Evolutionary conservation across 2,797 vertebrate species (phyloP).

Genomic region (Tadarida brasiliensis): DNA sequence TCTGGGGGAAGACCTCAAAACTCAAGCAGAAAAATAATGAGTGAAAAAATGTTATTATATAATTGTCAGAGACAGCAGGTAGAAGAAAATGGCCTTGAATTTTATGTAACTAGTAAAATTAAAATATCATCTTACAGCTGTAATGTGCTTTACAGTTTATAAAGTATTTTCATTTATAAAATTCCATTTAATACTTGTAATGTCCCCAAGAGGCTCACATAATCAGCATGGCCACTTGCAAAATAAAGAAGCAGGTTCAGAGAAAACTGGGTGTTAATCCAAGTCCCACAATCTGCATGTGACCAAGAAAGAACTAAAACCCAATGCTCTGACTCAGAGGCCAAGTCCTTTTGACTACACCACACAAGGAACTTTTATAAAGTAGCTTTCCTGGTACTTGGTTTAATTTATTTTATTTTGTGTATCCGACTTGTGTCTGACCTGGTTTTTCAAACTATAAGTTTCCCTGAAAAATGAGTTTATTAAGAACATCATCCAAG

Average conservation of each 20-base stretch:
- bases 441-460: conserved; percentile 20
- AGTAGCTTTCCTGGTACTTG: not conserved
- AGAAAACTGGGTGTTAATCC: not conserved
- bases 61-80: not conserved
- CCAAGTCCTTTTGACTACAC: not conserved
- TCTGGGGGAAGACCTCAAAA: conserved; percentile 20
- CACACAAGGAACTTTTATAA: not conserved
- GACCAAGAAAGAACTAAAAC: conserved; percentile 23
- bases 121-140: conserved; percentile 10
- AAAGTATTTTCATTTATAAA: conserved; percentile 57
- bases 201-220: not conserved
- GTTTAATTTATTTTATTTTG: conserved; percentile 50
- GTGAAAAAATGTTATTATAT: conserved; percentile 36
- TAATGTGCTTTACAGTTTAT: conserved; percentile 27
- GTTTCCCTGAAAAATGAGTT: not conserved
- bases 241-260: not conserved
- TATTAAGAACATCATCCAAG: conserved; percentile 14
- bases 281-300: not conserved
- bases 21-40: not conserved
- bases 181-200: not conserved
- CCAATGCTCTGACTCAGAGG: not conserved
- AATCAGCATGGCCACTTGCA: not conserved
- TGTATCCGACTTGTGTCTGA: not conserved
- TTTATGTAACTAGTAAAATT: conserved; percentile 16
- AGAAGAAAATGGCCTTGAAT: conserved; percentile 40